These are phyloP conservation scores for Amphimallon solstitiale DNA, from an alignment of 2,888 invertebrate genomes.

Conservation along the genomic window DNA sequence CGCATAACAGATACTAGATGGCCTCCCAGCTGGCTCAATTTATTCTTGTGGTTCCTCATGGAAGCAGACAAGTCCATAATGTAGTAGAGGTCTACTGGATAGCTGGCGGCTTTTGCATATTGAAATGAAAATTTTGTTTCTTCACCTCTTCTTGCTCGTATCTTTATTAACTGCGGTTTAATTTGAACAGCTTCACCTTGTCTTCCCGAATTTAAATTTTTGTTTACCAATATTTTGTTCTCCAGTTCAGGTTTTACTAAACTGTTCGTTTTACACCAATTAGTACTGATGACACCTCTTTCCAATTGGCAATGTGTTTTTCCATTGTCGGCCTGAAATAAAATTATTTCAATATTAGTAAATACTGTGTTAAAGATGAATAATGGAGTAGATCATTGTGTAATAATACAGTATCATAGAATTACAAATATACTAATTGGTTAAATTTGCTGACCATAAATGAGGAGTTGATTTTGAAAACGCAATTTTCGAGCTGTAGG, in stretches of 20 bases:
- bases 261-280: slow-evolving; percentile 31
- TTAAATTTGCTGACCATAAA: too few relatives aligned
- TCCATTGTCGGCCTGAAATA: slow-evolving; percentile 9
- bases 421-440: too few relatives aligned
- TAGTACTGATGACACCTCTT: slow-evolving; percentile 3
- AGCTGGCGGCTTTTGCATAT: slow-evolving; percentile 74
- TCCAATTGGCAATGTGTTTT: slow-evolving; percentile 13
- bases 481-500: too few relatives aligned
- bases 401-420: too few relatives aligned
- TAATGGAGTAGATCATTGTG: too few relatives aligned
- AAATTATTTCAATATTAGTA: too few relatives aligned
- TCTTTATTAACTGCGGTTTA: slow-evolving; percentile 66
- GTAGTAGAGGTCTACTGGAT: slow-evolving; percentile 86
- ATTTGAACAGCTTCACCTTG: slow-evolving; percentile 62
- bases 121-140: slow-evolving; percentile 62
- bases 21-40: slow-evolving; percentile 64
- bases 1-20: slow-evolving; percentile 67
- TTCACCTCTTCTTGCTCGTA: slow-evolving; percentile 66
- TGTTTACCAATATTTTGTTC: neutral
- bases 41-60: slow-evolving; percentile 71
- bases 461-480: too few relatives aligned
- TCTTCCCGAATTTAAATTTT: slow-evolving; percentile 29
- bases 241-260: slow-evolving; percentile 7
- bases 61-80: slow-evolving; percentile 81
- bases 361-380: too few relatives aligned